Percentiles rank a stretch among this genome's conserved stretches.
phyloP scores from a whole-genome alignment of 2,113 vertebrate genomes.

The Menidia beryllina region DNA sequence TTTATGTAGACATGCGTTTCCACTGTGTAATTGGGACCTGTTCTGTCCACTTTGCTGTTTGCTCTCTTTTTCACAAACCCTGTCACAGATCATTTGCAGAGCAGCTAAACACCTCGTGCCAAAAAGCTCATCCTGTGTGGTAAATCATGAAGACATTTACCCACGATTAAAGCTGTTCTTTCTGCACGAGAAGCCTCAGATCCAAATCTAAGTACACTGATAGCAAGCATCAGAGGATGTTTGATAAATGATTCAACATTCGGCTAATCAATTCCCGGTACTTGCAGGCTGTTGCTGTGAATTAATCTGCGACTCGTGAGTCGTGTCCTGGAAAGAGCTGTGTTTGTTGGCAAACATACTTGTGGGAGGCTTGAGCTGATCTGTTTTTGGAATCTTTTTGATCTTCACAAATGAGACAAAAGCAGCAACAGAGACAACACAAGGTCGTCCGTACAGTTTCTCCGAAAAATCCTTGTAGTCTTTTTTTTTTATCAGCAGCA shows the following conservation, averaged over 20 bases:
- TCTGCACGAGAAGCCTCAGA: constrained; percentile 35
- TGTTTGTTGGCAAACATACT: constrained; percentile 3
- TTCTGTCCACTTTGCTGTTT: not conserved
- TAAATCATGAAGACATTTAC: constrained; percentile 67
- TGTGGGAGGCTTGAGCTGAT: not conserved
- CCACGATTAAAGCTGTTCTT: constrained; percentile 55
- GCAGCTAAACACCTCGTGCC: constrained; percentile 21
- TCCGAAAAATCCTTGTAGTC: constrained; percentile 16
- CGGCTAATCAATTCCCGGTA: constrained; percentile 45
- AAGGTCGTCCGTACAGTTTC: not conserved
- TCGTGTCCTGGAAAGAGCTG: constrained; percentile 3
- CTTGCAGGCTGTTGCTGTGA: constrained; percentile 36
- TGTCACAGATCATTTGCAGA: constrained; percentile 23
- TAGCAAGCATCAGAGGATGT: constrained; percentile 27
- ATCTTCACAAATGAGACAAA: constrained; percentile 7
- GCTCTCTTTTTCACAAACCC: not conserved
- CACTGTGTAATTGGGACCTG: not conserved
- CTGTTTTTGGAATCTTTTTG: not conserved
- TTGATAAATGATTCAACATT: constrained; percentile 62
- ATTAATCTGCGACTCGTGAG: constrained; percentile 23
- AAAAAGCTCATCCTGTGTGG: constrained; percentile 41
- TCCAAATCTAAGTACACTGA: constrained; percentile 28
- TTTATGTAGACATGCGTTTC: too few relatives aligned
- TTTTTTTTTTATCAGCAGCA: constrained; percentile 7
- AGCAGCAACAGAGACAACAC: not conserved